Evolutionary conservation across 2,113 vertebrate species (phyloP).

Genomic region (Marmota flaviventris): DNA sequence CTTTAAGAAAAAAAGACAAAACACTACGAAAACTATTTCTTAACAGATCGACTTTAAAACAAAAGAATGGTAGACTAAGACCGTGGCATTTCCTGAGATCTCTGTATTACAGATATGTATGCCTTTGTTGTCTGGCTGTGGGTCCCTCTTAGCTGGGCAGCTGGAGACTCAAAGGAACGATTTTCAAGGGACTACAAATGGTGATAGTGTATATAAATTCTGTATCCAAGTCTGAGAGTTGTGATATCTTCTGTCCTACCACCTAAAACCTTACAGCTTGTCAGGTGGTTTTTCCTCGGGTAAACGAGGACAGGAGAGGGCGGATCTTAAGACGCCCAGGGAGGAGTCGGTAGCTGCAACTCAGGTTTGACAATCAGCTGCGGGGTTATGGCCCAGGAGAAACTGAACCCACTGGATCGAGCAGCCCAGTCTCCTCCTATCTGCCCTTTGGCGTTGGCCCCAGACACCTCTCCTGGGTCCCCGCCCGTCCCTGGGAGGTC

Average conservation of each 20-base stretch:
- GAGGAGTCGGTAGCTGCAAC: neutral
- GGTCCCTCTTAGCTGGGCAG: neutral
- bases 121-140: neutral
- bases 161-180: neutral
- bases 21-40: constrained; percentile 20
- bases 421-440: neutral
- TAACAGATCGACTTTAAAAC: neutral
- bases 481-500: neutral
- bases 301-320: neutral
- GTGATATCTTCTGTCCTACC: neutral
- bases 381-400: neutral
- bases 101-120: neutral
- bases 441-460: neutral
- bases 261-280: neutral
- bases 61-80: neutral
- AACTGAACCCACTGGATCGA: neutral
- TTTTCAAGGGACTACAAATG: neutral
- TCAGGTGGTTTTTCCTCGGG: neutral
- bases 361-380: constrained; percentile 66
- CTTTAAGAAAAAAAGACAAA: neutral
- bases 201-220: neutral
- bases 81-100: neutral
- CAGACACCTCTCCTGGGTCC: neutral
- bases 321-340: constrained; percentile 36
- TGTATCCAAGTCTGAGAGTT: neutral